phyloP scores from a whole-genome alignment of 1,140 invertebrate genomes.

The Heliconius nattereri region DNA sequence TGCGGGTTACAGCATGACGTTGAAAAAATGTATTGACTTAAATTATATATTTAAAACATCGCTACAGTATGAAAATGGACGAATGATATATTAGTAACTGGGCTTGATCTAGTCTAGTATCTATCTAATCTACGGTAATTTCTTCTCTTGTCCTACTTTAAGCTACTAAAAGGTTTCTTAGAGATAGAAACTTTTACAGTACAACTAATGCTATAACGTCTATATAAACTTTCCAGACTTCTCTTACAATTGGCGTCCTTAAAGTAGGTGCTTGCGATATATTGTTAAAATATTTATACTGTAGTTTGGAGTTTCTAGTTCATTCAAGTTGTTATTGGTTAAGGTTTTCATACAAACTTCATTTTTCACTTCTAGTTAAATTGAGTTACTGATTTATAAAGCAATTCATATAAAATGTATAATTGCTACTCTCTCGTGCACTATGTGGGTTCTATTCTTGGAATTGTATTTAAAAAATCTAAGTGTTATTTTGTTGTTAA shows the following conservation, averaged over 20 bases:
- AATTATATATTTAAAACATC: too few species aligned
- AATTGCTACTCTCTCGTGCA: background rate
- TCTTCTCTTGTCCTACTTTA: background rate
- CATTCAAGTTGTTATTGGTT: background rate
- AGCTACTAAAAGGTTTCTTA: constrained; percentile 21
- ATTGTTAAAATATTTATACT: constrained; percentile 23
- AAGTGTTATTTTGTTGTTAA: background rate
- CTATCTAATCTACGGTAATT: background rate
- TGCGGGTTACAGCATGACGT: too few species aligned
- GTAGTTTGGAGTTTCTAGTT: constrained; percentile 4
- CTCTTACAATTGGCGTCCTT: constrained; percentile 13
- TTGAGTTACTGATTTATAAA: background rate
- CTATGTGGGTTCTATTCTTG: background rate
- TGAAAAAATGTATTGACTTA: too few species aligned
- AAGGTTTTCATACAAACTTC: background rate
- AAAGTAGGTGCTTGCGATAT: constrained; percentile 14
- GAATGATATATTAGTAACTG: background rate
- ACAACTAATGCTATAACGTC: background rate
- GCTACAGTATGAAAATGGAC: background rate
- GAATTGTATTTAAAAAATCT: background rate
- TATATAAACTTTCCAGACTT: constrained; percentile 5
- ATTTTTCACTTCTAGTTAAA: background rate
- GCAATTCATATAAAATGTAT: background rate
- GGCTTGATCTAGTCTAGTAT: background rate
- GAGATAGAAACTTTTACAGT: too few species aligned